These are phyloP conservation scores for Stenichneumon culpator DNA, from an alignment of 2,888 invertebrate genomes.

Conservation along the genomic window DNA sequence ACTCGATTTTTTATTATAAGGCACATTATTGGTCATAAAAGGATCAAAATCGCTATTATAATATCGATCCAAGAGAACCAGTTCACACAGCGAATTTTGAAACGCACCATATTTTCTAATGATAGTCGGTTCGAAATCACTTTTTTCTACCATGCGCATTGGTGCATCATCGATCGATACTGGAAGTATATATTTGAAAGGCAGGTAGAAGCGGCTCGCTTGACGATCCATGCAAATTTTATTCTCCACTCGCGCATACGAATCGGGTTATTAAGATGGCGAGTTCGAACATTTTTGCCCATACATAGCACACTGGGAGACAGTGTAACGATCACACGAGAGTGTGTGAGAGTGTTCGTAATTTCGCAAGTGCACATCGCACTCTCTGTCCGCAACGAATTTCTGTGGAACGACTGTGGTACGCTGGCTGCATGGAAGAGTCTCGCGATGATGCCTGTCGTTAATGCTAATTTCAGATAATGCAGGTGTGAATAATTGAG, in stretches of 20 bases:
- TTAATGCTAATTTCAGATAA: slow-evolving; percentile 57
- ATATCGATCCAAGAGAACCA: no score
- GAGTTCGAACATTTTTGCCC: slow-evolving; percentile 68
- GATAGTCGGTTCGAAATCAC: no score
- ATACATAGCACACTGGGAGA: slow-evolving; percentile 36
- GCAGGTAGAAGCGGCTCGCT: slow-evolving; percentile 8
- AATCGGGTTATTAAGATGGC: slow-evolving; percentile 78
- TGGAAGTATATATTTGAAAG: slow-evolving; percentile 24
- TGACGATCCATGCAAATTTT: slow-evolving; percentile 72
- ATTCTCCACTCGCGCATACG: slow-evolving; percentile 78
- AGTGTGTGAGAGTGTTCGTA: slow-evolving; percentile 2
- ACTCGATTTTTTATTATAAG: not conserved
- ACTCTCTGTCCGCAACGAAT: not conserved
- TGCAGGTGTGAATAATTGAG: slow-evolving; percentile 60
- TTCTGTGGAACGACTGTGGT: not conserved
- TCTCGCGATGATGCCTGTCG: slow-evolving; percentile 35
- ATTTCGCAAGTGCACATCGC: slow-evolving; percentile 1
- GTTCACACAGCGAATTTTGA: no score
- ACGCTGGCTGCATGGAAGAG: not conserved
- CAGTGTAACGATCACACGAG: not conserved
- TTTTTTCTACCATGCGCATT: no score
- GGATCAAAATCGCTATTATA: no score
- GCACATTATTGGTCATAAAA: no score
- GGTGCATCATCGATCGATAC: slow-evolving; percentile 34
- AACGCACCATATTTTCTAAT: no score